Base-by-base conservation (phyloP, 2,888 invertebrate genomes). In the Drosophila multiciliata region DNA sequence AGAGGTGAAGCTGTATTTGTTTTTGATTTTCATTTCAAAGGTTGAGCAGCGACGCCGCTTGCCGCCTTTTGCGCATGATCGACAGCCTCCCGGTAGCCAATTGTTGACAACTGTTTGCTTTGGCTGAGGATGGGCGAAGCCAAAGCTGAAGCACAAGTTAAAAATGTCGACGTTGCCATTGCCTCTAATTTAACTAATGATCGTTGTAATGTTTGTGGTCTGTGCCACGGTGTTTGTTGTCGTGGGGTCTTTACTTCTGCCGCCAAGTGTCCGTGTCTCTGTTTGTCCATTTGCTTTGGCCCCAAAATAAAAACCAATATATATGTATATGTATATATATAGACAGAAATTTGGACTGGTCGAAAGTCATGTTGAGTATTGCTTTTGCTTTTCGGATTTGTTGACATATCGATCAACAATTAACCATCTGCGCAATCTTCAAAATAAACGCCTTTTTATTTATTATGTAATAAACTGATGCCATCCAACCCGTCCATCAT, bases 121-220 rank as follows among this genome's bases (percentile, higher is more conserved):
- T 70, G 59, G 33, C 35, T 62, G 58, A 20, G 70, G 78, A 63
- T 70, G 83, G 57, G 61, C 57, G 55, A 54, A 36, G 63, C 49
- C 55, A 52, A 55, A 65, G 75, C 52, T 33, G 49, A 26, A 57
- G 66, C 52, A 23, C 53, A 60, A 63, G 58, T 49, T 45, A 59
- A 63, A 71, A 55, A 61, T 72, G 55, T 72, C 61, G 58, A 38
- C 57, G 3, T 42, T 71, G 66, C 69, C 80, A 76, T 65, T 79
- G 79, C 79, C 74, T 77, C 87, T 90, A 91, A 90, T 90, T 90
- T 87, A 90, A 78, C 90, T 91, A 90, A 90, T 90, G 90, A 90
- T 80, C 84, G 89, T 87, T 91, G 91, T 91, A 91, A 90, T 90
- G 89, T 89, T 90, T 90, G 90, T 78, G 80, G 78, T 80, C 75